Evolutionary conservation across 2,113 vertebrate genomes (phyloP).

Genomic region (Cariama cristata): DNA sequence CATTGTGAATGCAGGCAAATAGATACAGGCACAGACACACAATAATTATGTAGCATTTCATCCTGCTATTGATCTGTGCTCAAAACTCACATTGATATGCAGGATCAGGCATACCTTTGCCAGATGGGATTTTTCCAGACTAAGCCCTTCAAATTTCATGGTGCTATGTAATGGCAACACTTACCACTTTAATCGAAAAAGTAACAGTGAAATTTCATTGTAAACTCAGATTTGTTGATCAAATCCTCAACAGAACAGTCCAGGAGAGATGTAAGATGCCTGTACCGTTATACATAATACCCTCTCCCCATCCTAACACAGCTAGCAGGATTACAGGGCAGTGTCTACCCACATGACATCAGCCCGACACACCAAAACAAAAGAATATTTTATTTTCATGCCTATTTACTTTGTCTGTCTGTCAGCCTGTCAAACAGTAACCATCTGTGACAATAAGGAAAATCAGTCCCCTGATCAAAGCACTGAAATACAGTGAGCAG

Average conservation of each 20-base stretch:
- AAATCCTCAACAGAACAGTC: not conserved
- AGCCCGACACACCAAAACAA: constrained; percentile 14
- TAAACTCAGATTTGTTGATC: not conserved
- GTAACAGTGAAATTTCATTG: not conserved
- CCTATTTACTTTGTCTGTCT: constrained; percentile 10
- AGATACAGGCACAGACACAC: not conserved
- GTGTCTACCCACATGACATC: not conserved
- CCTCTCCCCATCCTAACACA: not conserved
- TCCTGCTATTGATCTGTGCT: not conserved
- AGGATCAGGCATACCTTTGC: not conserved
- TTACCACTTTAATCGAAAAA: not conserved
- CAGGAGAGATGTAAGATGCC: not conserved
- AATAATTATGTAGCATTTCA: constrained; percentile 12
- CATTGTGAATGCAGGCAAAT: not conserved
- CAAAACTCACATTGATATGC: constrained; percentile 14
- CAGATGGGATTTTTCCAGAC: constrained; percentile 17
- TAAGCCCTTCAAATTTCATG: not conserved
- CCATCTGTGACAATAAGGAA: constrained; percentile 32
- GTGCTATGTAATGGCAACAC: not conserved
- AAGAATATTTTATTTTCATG: constrained; percentile 36
- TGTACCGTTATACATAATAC: not conserved
- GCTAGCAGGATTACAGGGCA: not conserved
- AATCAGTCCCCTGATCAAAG: constrained; percentile 7
- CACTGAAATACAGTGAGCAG: not conserved
- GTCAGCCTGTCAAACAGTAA: constrained; percentile 29